phyloP scores from a whole-genome alignment of 2,797 vertebrate species.

The Nasua narica region DNA sequence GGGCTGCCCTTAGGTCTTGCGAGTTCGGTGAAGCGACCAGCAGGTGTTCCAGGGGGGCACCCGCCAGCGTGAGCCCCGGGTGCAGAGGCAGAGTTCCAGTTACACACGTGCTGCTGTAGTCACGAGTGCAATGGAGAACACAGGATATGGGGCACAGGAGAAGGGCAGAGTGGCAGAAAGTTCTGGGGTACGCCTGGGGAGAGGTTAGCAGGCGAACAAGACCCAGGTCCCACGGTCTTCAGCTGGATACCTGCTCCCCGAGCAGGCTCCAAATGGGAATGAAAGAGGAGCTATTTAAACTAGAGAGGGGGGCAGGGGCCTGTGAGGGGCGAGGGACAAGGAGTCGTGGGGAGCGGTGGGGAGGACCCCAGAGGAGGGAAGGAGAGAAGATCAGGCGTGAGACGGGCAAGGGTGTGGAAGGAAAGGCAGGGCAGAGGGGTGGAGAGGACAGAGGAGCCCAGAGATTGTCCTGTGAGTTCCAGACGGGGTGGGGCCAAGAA shows the following conservation, averaged over 20 bases:
- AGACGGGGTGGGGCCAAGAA: background rate
- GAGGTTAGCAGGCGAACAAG: background rate
- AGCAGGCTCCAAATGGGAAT: rapidly evolving
- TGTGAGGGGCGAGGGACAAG: background rate
- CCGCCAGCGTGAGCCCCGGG: background rate
- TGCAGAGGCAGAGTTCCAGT: background rate
- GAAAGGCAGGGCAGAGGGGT: background rate
- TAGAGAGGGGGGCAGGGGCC: rapidly evolving
- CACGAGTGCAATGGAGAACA: background rate
- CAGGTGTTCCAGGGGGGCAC: background rate
- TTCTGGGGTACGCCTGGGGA: background rate
- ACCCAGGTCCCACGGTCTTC: background rate
- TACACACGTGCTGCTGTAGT: background rate
- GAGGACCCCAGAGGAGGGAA: background rate
- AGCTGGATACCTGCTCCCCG: background rate
- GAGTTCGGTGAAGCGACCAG: background rate
- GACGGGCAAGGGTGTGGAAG: background rate
- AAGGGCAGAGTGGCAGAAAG: background rate
- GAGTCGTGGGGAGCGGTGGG: too few species aligned
- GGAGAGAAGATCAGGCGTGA: background rate
- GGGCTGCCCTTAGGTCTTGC: background rate
- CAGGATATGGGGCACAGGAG: rapidly evolving
- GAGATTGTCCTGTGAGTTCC: background rate
- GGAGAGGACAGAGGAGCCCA: background rate
- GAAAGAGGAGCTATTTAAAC: background rate